Conservation (phyloP, 2,113 vertebrate genomes). For the Phasianus colchicus region DNA sequence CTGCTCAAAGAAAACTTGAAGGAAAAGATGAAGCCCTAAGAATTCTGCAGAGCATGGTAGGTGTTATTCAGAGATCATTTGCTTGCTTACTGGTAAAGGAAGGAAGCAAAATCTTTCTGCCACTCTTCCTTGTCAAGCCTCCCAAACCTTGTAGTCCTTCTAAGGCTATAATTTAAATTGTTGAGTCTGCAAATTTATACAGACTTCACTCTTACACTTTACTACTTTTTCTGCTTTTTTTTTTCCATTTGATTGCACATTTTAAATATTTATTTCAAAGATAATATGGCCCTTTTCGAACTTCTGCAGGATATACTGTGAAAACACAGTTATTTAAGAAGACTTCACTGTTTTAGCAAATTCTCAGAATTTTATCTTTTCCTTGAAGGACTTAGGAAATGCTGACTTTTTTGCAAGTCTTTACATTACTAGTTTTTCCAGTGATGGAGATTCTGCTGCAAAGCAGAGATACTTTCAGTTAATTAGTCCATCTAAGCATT, state of each 20-base stretch:
- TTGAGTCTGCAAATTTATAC: neutral
- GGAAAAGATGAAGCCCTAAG: conserved; percentile 94
- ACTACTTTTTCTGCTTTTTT: neutral
- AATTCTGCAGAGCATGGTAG: conserved; percentile 92
- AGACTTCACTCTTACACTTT: neutral
- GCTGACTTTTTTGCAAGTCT: neutral
- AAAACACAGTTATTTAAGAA: conserved; percentile 72
- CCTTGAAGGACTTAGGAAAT: neutral
- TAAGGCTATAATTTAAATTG: neutral
- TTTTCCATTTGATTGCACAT: neutral
- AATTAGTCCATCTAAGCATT: neutral
- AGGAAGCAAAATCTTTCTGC: neutral
- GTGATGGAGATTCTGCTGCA: neutral
- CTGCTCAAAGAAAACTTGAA: conserved; percentile 87
- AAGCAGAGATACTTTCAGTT: neutral
- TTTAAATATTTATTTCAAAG: neutral
- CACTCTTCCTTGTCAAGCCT: neutral
- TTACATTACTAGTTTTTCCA: neutral
- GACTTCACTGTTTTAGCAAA: neutral
- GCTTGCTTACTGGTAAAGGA: neutral
- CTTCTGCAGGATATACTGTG: conserved; percentile 82
- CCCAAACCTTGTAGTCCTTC: neutral
- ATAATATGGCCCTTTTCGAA: neutral
- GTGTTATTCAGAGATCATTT: neutral
- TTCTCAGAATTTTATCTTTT: neutral